phyloP scores from a whole-genome alignment of 2,113 vertebrate genomes.

The Herpetotheres cachinnans region DNA sequence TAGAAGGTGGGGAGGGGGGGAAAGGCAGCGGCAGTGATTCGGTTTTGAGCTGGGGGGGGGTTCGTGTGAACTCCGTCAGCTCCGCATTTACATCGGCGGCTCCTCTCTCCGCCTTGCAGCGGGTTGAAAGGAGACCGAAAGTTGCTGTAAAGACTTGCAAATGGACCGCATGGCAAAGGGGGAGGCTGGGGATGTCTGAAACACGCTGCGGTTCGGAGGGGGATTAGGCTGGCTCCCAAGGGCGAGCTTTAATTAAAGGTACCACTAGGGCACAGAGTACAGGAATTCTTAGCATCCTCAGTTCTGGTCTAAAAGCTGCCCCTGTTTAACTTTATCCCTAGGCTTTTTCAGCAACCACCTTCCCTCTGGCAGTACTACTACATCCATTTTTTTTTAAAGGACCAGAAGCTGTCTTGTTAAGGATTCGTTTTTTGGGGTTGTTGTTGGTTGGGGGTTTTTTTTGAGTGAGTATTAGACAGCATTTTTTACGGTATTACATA shows the following conservation, averaged over 20 bases:
- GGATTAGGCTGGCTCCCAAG: constrained; percentile 62
- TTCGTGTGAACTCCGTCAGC: neutral
- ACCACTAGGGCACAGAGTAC: constrained; percentile 13
- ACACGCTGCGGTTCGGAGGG: constrained; percentile 28
- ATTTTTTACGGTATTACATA: constrained; percentile 20
- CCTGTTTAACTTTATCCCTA: constrained; percentile 40
- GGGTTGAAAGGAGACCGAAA: neutral
- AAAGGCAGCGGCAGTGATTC: neutral
- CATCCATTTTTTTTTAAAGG: constrained; percentile 30
- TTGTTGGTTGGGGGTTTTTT: neutral
- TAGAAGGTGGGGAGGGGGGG: neutral
- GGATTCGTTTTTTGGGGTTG: constrained; percentile 60
- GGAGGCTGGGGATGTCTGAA: constrained; percentile 40
- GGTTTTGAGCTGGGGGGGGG: neutral
- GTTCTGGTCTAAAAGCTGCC: constrained; percentile 25
- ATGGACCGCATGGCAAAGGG: constrained; percentile 15
- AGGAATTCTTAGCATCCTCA: constrained; percentile 54
- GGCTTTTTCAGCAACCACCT: constrained; percentile 34
- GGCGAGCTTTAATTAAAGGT: constrained; percentile 65
- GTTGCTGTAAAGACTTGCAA: constrained; percentile 34
- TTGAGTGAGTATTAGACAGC: constrained; percentile 62
- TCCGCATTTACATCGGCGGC: neutral
- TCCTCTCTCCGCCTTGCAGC: constrained; percentile 1
- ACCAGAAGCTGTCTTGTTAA: constrained; percentile 53
- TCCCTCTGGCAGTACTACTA: constrained; percentile 24